Evolutionary conservation across 1,140 invertebrate genomes (phyloP).

Genomic region (Oryctes rhinoceros): DNA sequence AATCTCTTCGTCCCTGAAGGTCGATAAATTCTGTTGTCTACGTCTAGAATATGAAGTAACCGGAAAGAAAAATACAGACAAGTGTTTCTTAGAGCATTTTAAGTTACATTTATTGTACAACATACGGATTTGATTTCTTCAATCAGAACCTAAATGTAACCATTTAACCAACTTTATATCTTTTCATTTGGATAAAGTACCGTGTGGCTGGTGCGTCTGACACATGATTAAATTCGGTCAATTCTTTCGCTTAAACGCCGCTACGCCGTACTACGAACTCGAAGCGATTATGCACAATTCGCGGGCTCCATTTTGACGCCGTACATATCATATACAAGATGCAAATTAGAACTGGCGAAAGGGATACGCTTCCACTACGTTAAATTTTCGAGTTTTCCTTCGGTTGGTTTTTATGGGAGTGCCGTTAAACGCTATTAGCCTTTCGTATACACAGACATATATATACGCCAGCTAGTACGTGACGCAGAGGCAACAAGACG

Average conservation of each 20-base stretch:
- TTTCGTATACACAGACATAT: conserved; percentile 28
- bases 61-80: neutral
- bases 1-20: too few species aligned
- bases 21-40: too few species aligned
- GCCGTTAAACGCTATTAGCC: conserved; percentile 45
- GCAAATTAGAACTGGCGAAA: conserved; percentile 47
- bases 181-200: conserved; percentile 16
- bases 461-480: neutral
- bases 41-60: too few species aligned
- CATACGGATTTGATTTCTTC: neutral
- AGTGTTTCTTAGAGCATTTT: neutral
- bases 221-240: conserved; percentile 40
- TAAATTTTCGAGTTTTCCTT: conserved; percentile 48
- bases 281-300: conserved; percentile 42
- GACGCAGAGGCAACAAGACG: conserved; percentile 19
- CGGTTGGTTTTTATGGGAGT: conserved; percentile 41
- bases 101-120: neutral
- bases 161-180: neutral
- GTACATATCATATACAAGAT: conserved; percentile 51
- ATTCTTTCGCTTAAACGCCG: conserved; percentile 22
- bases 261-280: conserved; percentile 17
- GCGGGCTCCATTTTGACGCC: conserved; percentile 39
- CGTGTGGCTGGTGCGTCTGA: conserved; percentile 13
- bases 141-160: neutral
- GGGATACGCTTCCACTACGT: conserved; percentile 46